Percentiles rank a stretch among this genome's conserved stretches.
Conservation (phyloP, 2,113 vertebrate genomes). For the Turdus rufiventris region DNA sequence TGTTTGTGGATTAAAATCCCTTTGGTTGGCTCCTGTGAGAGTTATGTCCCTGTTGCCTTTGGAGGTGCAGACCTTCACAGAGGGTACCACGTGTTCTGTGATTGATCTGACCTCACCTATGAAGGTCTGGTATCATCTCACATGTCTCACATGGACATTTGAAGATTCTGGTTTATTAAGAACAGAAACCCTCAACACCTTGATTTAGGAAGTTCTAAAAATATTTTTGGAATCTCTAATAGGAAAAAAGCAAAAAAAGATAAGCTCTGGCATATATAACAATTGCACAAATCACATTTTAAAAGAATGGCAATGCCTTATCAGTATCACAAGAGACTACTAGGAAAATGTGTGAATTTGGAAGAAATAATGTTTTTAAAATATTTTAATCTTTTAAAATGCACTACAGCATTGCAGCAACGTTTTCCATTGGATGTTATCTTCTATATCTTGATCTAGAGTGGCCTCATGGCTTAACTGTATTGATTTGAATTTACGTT, state of each 20-base stretch:
- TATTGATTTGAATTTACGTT: neutral
- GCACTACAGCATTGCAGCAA: accelerated
- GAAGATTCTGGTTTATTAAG: neutral
- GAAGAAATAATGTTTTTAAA: neutral
- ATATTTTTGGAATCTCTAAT: neutral
- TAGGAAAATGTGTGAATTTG: neutral
- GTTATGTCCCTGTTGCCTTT: neutral
- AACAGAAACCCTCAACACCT: neutral
- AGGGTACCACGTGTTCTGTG: accelerated
- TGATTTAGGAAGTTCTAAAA: neutral
- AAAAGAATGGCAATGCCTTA: neutral
- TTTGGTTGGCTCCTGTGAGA: neutral
- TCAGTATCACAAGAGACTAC: neutral
- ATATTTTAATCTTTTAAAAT: neutral
- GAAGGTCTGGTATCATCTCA: neutral
- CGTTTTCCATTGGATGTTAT: neutral
- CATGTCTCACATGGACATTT: neutral
- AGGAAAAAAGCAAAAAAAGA: neutral
- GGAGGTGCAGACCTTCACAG: neutral
- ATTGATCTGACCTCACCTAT: neutral
- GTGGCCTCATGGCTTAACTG: neutral
- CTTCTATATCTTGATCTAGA: neutral
- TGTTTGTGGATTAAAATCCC: neutral
- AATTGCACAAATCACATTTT: neutral
- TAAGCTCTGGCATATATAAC: neutral